phyloP scores from a whole-genome alignment of 1,140 invertebrate genomes.

The Drosophila prosaltans region DNA sequence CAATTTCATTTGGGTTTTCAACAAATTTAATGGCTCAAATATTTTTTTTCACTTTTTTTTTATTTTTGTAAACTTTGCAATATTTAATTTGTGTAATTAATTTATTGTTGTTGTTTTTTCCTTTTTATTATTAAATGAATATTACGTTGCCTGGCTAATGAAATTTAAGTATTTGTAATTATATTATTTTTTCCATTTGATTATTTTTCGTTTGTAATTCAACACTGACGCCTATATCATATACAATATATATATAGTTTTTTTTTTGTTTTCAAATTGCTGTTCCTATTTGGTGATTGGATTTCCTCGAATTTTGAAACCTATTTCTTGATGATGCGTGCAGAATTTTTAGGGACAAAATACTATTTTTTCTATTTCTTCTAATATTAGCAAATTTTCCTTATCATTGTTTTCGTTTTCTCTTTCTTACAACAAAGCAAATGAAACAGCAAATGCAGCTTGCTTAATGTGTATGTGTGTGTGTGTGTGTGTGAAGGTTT shows the following conservation, averaged over 20 bases:
- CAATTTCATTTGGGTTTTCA: too few species aligned
- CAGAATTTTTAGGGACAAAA: constrained; percentile 14
- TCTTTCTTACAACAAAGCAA: constrained; percentile 1
- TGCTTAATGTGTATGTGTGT: not conserved
- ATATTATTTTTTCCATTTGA: not conserved
- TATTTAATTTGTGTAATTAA: constrained; percentile 7
- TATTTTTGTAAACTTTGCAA: not conserved
- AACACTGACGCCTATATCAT: not conserved
- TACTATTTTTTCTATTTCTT: not conserved
- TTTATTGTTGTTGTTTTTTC: not conserved
- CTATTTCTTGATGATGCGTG: constrained; percentile 58
- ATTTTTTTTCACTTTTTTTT: too few species aligned
- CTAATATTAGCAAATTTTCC: not conserved
- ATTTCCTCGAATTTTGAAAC: constrained; percentile 62
- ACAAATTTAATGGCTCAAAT: too few species aligned
- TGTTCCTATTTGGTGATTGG: constrained; percentile 7
- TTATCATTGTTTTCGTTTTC: not conserved
- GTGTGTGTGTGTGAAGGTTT: constrained; percentile 15
- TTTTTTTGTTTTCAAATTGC: constrained; percentile 17
- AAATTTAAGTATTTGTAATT: not conserved
- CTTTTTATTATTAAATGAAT: not conserved
- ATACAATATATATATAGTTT: constrained; percentile 8
- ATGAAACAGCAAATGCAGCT: constrained; percentile 16
- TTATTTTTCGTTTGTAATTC: not conserved
- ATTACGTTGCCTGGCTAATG: constrained; percentile 10